phyloP scores from a whole-genome alignment of 1,140 invertebrate species.

The Arion vulgaris region DNA sequence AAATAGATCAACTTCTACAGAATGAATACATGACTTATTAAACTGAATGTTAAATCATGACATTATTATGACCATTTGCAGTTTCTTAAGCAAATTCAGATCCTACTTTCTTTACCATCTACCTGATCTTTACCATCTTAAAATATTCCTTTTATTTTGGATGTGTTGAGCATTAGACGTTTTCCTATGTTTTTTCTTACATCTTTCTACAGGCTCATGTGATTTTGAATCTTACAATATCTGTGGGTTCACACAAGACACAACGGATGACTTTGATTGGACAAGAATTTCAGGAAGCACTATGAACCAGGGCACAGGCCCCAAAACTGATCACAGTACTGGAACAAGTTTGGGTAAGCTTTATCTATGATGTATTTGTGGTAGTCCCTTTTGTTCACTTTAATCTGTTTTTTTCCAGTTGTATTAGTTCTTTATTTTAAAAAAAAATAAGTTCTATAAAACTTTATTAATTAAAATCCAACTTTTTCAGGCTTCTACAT shows the following conservation, averaged over 20 bases:
- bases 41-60: too few relatives aligned
- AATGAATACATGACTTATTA: too few relatives aligned
- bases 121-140: too few relatives aligned
- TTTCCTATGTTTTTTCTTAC: neutral
- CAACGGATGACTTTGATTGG: constrained; percentile 61
- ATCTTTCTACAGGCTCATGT: constrained; percentile 46
- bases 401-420: too few relatives aligned
- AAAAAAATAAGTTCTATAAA: neutral
- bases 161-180: neutral
- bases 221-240: constrained; percentile 64
- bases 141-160: too few relatives aligned
- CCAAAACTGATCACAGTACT: constrained; percentile 53
- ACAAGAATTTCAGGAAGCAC: constrained; percentile 43
- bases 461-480: neutral
- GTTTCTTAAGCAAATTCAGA: too few relatives aligned
- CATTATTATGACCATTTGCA: too few relatives aligned
- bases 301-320: constrained; percentile 46
- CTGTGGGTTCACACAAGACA: constrained; percentile 67
- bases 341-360: constrained; percentile 46
- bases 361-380: neutral
- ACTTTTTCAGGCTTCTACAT: constrained; percentile 70
- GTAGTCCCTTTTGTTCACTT: too few relatives aligned
- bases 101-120: too few relatives aligned
- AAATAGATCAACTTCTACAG: too few relatives aligned
- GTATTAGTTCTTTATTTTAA: too few relatives aligned